These are phyloP conservation scores for Salvelinus sp. DNA, from an alignment of 2,113 vertebrate species.

Conservation along the genomic window DNA sequence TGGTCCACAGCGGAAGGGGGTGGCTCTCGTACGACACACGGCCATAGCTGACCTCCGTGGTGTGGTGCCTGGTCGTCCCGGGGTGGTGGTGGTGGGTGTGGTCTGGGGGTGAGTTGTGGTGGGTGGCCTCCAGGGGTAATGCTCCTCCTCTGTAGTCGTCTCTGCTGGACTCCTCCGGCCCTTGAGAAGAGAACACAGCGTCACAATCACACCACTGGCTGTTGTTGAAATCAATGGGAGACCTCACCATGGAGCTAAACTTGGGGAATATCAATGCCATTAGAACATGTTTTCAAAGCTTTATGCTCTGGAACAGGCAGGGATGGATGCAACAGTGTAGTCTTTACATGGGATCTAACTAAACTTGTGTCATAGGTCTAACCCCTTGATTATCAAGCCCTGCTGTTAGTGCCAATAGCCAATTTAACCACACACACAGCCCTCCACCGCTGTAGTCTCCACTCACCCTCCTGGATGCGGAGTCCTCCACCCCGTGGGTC, in stretches of 20 bases:
- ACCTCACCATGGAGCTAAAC: background rate
- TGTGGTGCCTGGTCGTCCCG: constrained; percentile 46
- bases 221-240: background rate
- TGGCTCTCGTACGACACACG: constrained; percentile 18
- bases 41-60: constrained; percentile 66
- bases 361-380: too few species aligned
- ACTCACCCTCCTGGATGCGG: constrained; percentile 69
- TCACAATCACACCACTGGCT: background rate
- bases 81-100: constrained; percentile 31
- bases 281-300: background rate
- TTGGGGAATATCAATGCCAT: background rate
- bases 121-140: constrained; percentile 15
- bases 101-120: constrained; percentile 26
- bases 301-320: too few species aligned
- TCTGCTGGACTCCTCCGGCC: constrained; percentile 67
- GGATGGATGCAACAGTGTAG: too few species aligned
- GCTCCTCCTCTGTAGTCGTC: constrained; percentile 53
- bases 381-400: too few species aligned
- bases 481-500: constrained; percentile 32
- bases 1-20: constrained; percentile 39
- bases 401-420: background rate
- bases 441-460: background rate
- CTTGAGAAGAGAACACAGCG: constrained; percentile 29
- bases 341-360: too few species aligned
- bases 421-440: background rate